Percentiles rank a stretch among this genome's conserved stretches.
Evolutionary conservation across 2,888 invertebrate genomes (phyloP).

Genomic region (Celastrina argiolus): DNA sequence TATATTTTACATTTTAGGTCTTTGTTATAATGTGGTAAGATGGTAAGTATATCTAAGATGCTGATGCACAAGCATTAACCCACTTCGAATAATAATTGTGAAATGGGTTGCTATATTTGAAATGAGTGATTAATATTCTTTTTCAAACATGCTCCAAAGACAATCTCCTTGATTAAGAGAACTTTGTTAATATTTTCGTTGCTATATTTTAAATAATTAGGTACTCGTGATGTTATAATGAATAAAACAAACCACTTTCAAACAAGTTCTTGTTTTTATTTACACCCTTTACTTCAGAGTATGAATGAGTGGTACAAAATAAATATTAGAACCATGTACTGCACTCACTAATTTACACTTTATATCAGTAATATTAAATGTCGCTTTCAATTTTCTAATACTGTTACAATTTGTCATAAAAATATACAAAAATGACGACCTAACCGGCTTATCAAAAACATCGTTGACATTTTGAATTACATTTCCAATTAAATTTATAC

Average conservation of each 20-base stretch:
- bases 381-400: neutral
- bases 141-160: too few relatives aligned
- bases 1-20: too few relatives aligned
- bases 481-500: neutral
- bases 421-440: constrained; percentile 4
- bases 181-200: too few relatives aligned
- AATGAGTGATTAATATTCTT: too few relatives aligned
- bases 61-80: too few relatives aligned
- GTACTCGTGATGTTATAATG: too few relatives aligned
- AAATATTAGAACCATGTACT: neutral
- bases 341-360: neutral
- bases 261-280: neutral
- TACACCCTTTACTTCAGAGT: neutral
- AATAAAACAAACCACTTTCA: neutral
- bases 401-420: neutral
- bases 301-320: neutral
- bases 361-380: neutral
- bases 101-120: too few relatives aligned
- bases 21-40: too few relatives aligned
- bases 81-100: too few relatives aligned
- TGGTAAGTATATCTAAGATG: too few relatives aligned
- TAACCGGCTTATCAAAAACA: constrained; percentile 11
- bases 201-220: too few relatives aligned
- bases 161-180: too few relatives aligned
- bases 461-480: neutral